A percentile compares a stretch with the other conserved stretches of the same genome.
Conservation (phyloP, 2,888 invertebrate species). For the Acanthopleura granulata region DNA sequence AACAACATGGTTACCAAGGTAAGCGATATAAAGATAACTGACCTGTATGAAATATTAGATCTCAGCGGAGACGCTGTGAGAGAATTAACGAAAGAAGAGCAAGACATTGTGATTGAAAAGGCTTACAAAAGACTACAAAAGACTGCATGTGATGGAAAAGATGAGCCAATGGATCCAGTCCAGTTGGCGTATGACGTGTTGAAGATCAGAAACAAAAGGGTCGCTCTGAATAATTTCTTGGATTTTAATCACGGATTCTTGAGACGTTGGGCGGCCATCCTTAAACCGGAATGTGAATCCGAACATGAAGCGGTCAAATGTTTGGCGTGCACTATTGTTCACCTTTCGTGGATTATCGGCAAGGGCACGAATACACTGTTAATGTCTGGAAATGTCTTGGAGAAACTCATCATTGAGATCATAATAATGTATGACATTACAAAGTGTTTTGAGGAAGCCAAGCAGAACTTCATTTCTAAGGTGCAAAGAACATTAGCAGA, state of each 20-base stretch:
- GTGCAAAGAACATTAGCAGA: not conserved
- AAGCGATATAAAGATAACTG: too few species aligned
- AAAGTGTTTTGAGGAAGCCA: too few species aligned
- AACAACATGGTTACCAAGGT: too few species aligned
- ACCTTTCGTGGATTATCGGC: too few species aligned
- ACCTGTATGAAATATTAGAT: slow-evolving; percentile 1
- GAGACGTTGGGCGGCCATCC: not conserved
- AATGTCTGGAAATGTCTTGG: too few species aligned
- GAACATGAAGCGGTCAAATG: too few species aligned
- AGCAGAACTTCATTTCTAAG: too few species aligned
- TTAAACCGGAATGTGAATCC: too few species aligned
- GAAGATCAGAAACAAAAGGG: not conserved
- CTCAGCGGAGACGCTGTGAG: not conserved
- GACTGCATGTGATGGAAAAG: not conserved
- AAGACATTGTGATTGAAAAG: not conserved
- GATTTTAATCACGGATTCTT: not conserved
- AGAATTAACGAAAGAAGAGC: not conserved
- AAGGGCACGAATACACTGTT: too few species aligned
- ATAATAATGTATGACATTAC: too few species aligned
- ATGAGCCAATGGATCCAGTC: not conserved
- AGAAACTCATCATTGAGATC: too few species aligned
- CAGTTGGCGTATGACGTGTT: not conserved
- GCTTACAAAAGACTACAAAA: not conserved
- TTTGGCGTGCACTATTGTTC: too few species aligned
- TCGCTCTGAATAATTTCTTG: not conserved